Base-by-base conservation (phyloP, 2,113 vertebrate species). In the Chloropsis cyanopogon region DNA sequence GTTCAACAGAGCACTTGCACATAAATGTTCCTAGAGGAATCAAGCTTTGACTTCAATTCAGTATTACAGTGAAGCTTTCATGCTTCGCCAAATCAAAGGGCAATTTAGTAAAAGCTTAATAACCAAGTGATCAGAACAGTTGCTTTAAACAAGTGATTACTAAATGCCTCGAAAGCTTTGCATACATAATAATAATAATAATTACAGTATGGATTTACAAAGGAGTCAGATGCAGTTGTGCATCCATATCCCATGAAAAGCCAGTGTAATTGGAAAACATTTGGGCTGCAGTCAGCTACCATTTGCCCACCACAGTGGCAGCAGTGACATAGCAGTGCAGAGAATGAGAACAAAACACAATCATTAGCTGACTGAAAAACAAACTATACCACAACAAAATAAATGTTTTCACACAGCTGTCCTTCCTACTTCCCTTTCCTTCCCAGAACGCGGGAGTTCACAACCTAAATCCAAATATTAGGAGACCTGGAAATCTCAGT, bases 401-500 rank as follows among this genome's bases (percentile, higher is more conserved):
- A 92, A 65, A 90, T 83, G 63, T 59, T 91, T 92, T 72, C 87
- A 81, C 60, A 50, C 79, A 88, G 88, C 76, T 95, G 86, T 44
- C 33, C 49, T 73, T 94, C 68, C 65, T 56, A 29, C 47, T 86
- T 88, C 80, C 42, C 44, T 78, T 77, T 54, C 47, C 31, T 39
- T 90, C 47, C 29, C 39, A 91, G 37, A 82, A 92, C 1, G 18
- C 89, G 91, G 69, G 94, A 88, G 86, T 93, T 95, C 88, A 75
- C 39, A 96, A 60, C 52, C 35, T 37, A 56, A 92, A 88, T 60
- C 4, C 64, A 91, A 95, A 91, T 65, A 78, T 39, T 47, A 71
- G 47, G 52, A 86, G 78, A 83, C 31, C 39, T 75, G 95, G 80
- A 90, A 86, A 91, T 89, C 80, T 93, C 86, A 52, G 1, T 7